Conservation (phyloP, 2,888 invertebrate species). For the Miltochrista miniata region DNA sequence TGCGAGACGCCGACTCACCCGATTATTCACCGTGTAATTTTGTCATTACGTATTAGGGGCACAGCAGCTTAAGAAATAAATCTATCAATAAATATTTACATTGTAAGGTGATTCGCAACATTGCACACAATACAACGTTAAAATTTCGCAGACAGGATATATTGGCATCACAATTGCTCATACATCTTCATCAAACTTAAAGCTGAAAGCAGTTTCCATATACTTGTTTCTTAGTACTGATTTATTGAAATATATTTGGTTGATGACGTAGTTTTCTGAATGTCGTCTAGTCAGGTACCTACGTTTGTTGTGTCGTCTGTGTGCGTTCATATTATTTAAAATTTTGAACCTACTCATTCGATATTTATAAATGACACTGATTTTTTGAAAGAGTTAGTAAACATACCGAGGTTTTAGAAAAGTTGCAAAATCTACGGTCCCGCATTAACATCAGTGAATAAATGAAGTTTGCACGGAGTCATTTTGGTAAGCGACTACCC, state of each 20-base stretch:
- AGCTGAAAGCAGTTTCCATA: slow-evolving; percentile 6
- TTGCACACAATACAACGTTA: slow-evolving; percentile 69
- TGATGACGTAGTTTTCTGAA: background rate
- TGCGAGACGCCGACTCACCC: slow-evolving; percentile 70
- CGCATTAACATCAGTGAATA: no score
- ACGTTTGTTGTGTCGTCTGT: no score
- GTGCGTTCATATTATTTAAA: no score
- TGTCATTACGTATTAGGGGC: slow-evolving; percentile 56
- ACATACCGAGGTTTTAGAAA: no score
- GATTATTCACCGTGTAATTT: slow-evolving; percentile 78
- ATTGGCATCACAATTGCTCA: slow-evolving; percentile 49
- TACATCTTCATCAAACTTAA: slow-evolving; percentile 29
- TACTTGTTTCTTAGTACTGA: slow-evolving; percentile 3
- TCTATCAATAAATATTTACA: slow-evolving; percentile 77
- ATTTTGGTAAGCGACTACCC: no score
- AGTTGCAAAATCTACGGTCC: no score
- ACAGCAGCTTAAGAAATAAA: slow-evolving; percentile 63
- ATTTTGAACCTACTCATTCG: no score
- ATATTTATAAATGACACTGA: no score
- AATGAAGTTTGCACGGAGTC: no score
- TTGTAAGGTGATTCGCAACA: slow-evolving; percentile 68
- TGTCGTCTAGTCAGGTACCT: no score
- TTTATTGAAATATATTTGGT: background rate
- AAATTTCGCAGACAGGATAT: slow-evolving; percentile 63
- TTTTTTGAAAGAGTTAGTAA: no score